Evolutionary conservation across 2,888 invertebrate genomes (phyloP).

Genomic region (Pyrrhosoma nymphula): DNA sequence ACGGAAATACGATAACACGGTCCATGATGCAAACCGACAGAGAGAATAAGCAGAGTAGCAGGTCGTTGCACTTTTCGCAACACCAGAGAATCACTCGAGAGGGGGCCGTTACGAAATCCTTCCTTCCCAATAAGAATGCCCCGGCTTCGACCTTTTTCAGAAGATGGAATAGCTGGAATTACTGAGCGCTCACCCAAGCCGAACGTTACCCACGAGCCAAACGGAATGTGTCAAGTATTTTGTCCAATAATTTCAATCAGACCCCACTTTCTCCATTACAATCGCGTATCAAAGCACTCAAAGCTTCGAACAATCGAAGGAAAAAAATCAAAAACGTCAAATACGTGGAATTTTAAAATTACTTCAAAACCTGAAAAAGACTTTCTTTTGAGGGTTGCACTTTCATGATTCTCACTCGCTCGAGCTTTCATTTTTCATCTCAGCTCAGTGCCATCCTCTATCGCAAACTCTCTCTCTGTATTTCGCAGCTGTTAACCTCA

Average conservation of each 20-base stretch:
- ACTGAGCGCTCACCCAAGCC: background rate
- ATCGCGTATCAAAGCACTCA: too few relatives aligned
- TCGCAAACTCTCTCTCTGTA: background rate
- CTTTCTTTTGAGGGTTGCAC: background rate
- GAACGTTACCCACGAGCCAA: background rate
- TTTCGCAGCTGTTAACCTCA: conserved; percentile 1
- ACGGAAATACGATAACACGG: background rate
- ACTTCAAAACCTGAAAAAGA: background rate
- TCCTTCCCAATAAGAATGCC: background rate
- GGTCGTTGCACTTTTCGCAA: background rate
- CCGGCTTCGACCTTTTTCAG: background rate
- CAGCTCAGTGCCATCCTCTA: background rate
- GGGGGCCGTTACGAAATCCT: background rate
- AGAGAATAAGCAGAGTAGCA: background rate
- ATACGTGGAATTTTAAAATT: background rate
- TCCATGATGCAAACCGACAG: background rate
- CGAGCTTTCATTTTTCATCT: background rate
- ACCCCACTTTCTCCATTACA: background rate
- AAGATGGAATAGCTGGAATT: background rate
- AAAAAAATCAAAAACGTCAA: too few relatives aligned
- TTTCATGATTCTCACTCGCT: background rate
- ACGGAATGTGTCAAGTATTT: background rate
- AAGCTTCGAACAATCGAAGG: too few relatives aligned
- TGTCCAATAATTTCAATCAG: background rate
- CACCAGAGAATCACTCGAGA: background rate